These are phyloP conservation scores for Melitaea cinxia DNA, from an alignment of 1,140 invertebrate species.

Conservation along the genomic window DNA sequence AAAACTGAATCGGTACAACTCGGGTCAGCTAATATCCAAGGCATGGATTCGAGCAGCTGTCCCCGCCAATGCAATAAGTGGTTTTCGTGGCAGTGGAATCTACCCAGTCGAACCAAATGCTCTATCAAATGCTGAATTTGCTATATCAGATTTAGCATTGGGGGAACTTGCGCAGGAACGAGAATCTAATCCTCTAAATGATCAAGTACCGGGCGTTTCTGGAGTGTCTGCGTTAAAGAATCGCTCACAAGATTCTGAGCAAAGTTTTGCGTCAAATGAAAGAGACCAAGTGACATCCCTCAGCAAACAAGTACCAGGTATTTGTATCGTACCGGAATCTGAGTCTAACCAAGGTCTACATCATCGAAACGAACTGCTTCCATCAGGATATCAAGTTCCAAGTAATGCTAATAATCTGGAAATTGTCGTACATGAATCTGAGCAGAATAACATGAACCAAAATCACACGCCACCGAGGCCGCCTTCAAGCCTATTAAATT, in stretches of 20 bases:
- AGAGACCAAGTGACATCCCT: background rate
- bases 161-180: constrained; percentile 27
- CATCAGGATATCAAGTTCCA: constrained; percentile 16
- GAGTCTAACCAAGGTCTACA: too few species aligned
- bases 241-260: background rate
- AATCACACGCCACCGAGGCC: constrained; percentile 34
- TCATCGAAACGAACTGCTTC: background rate
- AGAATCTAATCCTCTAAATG: constrained; percentile 23
- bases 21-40: constrained; percentile 20
- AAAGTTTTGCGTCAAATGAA: too few species aligned
- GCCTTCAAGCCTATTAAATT: constrained; percentile 30
- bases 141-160: constrained; percentile 37
- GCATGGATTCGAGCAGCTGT: constrained; percentile 39
- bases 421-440: constrained; percentile 28
- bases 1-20: background rate
- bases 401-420: constrained; percentile 16
- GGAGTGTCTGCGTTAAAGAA: background rate
- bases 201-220: constrained; percentile 23
- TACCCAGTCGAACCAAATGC: constrained; percentile 39
- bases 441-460: constrained; percentile 39
- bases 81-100: constrained; percentile 40
- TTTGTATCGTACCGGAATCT: too few species aligned
- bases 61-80: constrained; percentile 40
- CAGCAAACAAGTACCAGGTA: background rate
- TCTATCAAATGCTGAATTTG: constrained; percentile 41